Base-by-base conservation (phyloP, 2,888 invertebrate species). In the Drosophila crucigera region DNA sequence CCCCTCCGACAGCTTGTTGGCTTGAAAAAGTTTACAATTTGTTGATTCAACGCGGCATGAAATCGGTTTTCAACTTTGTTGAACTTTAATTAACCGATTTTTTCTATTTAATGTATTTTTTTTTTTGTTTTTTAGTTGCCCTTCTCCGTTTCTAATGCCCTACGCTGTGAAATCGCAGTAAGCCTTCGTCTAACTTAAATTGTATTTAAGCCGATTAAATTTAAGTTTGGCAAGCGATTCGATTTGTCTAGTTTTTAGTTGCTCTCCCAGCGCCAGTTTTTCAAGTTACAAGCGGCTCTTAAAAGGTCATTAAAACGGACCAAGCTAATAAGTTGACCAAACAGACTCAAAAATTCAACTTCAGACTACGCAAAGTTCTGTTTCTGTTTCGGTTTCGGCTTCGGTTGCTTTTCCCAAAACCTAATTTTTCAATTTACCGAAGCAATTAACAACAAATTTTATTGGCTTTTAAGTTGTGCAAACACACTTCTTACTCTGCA, bases 41-140 rank as follows among this genome's bases (percentile, higher is more conserved):
- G 85, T 85, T 85, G 90, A 90, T 88, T 80, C 84, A 89, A 91
- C 84, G 78, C 87, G 66, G 75, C 91, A 91, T 91, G 90, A 88
- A 91, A 91, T 91, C 87, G 88, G 73, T 82, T 87, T 86, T 80
- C 79, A 76, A 78, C 78, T 84, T 80, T 91, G 87, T 89, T 86
- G 69, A 89, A 89, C 91, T 91, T 88, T 91, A 88, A 88, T 91
- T 88, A 89, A 91, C 78, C 90, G 82, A 89, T 87, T 84, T 83
- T 71, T 65, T 69, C 28, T 58, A 10, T 35, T 14, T 31, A 30
- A 35, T 35, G 68, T 65, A 60, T 66, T 66, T 22, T 58, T 6
- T 35, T 30, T 14, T 43, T 43, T 4, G 14, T 35, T 35, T 37
- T 37, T 19, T 19, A 37, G 19, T n/a, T 28, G 58, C 59, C 31